These are phyloP conservation scores for Oithona nana DNA, from an alignment of 2,888 invertebrate species.

Conservation along the genomic window DNA sequence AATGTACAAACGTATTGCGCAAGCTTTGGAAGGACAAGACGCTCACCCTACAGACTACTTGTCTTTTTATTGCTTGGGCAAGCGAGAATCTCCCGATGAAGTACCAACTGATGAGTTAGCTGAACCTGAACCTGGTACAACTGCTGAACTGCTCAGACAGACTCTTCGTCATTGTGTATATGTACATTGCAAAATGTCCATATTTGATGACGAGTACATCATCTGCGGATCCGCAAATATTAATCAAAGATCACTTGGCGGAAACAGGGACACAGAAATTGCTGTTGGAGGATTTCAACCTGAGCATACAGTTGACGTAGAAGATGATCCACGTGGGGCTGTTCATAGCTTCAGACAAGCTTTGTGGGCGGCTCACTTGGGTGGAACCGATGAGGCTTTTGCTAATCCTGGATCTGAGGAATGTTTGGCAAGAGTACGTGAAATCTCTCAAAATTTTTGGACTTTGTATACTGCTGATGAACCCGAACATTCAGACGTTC, in stretches of 20 bases:
- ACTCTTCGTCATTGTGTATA: conserved; percentile 21
- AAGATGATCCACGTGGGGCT: conserved; percentile 19
- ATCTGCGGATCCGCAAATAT: conserved; percentile 21
- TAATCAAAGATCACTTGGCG: conserved; percentile 21
- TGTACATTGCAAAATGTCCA: conserved; percentile 21
- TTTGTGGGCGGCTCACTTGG: conserved; percentile 22
- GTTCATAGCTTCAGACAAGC: conserved; percentile 20
- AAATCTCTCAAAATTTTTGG: conserved; percentile 18
- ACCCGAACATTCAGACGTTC: conserved; percentile 20
- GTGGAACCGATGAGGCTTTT: conserved; percentile 19
- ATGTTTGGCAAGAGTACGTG: conserved; percentile 19
- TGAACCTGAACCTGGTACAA: conserved; percentile 19
- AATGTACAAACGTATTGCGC: conserved; percentile 21
- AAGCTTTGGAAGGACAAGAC: conserved; percentile 18
- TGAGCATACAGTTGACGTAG: conserved; percentile 19
- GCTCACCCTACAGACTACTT: conserved; percentile 21
- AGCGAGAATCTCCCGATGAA: conserved; percentile 20
- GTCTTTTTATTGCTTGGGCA: conserved; percentile 21
- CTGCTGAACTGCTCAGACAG: conserved; percentile 19
- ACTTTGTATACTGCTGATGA: conserved; percentile 19
- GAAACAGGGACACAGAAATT: conserved; percentile 21
- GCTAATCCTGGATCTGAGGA: conserved; percentile 17
- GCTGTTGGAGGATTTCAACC: conserved; percentile 21
- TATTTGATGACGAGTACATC: conserved; percentile 21
- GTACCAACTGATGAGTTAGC: conserved; percentile 20